A percentile compares a stretch with the other conserved stretches of the same genome.
These are phyloP conservation scores for Brachypterus glaber DNA, from an alignment of 2,888 invertebrate genomes.

Conservation along the genomic window DNA sequence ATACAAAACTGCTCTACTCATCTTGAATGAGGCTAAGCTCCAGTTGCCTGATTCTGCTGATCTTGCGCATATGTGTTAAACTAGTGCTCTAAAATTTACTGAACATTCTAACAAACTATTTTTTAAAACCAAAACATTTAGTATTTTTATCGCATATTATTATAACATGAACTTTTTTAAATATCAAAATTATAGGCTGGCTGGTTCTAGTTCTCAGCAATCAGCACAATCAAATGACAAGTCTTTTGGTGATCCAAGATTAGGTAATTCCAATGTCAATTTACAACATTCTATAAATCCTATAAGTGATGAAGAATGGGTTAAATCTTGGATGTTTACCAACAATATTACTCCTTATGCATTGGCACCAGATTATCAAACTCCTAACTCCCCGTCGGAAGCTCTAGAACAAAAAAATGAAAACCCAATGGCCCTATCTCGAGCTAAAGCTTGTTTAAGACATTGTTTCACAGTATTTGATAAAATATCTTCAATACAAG, in stretches of 20 bases:
- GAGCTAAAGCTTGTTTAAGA: slow-evolving; percentile 33
- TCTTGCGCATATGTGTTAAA: slow-evolving; percentile 25
- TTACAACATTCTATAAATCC: slow-evolving; percentile 20
- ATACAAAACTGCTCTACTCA: slow-evolving; percentile 56
- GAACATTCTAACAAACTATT: slow-evolving; percentile 1
- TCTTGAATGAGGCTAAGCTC: slow-evolving; percentile 57
- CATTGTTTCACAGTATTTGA: slow-evolving; percentile 33
- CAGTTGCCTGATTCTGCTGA: slow-evolving; percentile 44
- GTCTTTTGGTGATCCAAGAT: slow-evolving; percentile 8
- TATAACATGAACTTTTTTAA: slow-evolving; percentile 22
- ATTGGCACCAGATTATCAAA: slow-evolving; percentile 15
- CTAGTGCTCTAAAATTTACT: slow-evolving; percentile 3
- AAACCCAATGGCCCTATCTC: slow-evolving; percentile 33
- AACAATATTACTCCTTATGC: slow-evolving; percentile 28
- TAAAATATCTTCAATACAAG: slow-evolving; percentile 38
- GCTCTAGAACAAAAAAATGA: slow-evolving; percentile 10
- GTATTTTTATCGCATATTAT: slow-evolving; percentile 4
- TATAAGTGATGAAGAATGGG: slow-evolving; percentile 35
- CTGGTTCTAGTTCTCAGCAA: too few species aligned
- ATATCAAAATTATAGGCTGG: slow-evolving; percentile 22
- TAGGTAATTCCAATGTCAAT: slow-evolving; percentile 15
- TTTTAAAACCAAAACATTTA: slow-evolving; percentile 10
- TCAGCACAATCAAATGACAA: not conserved
- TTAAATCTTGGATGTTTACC: slow-evolving; percentile 36
- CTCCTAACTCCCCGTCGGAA: not conserved